Evolutionary conservation across 2,113 vertebrate species (phyloP), one percentile per base, ranked within the genome.

Genomic region (Calcarius ornatus): DNA sequence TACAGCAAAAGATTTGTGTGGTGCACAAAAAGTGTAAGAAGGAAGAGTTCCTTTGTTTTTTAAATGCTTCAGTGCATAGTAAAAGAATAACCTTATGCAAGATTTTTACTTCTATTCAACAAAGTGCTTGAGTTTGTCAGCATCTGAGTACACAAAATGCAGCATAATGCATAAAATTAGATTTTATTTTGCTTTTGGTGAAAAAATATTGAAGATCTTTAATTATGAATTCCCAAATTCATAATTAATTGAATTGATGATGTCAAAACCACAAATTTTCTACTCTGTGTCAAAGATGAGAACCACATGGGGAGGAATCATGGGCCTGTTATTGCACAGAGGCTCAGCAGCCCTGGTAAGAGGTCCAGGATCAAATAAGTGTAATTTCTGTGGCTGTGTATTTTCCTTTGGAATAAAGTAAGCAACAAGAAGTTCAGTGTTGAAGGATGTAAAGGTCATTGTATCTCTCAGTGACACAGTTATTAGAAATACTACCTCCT

Each of bases 361-460:
- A 37, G 22, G 5, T 63, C 33, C 24, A 31, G 28, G 31, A 71
- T 73, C 37, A 45, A 59, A 51, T 11, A 50, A 10, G 1, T 68
- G 5, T 11, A 24, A 88, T 11, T 88, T 81, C 56, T 42, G 14
- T 45, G 48, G 47, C 30, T 90, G 47, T 4, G 1, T 43, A 20
- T 80, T 85, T 70, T 79, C 22, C 47, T 85, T 43, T 59, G 47
- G 35, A 73, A 47, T 76, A 23, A 93, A 77, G n/a, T 47, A 38
- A 83, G 68, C 90, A 86, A 56, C 40, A 77, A 51, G 38, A 86
- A 83, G 30, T 73, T 92, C 47, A 76, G 51, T 14, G 54, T 0
- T 83, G 90, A 85, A 93, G 80, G 80, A 78, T 80, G 59, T 95
- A 68, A 86, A 94, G 86, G 81, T 95, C 94, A 64, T 13, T 87